Evolutionary conservation across 2,797 vertebrate genomes (phyloP).

Genomic region (Catostomus latipinnis): DNA sequence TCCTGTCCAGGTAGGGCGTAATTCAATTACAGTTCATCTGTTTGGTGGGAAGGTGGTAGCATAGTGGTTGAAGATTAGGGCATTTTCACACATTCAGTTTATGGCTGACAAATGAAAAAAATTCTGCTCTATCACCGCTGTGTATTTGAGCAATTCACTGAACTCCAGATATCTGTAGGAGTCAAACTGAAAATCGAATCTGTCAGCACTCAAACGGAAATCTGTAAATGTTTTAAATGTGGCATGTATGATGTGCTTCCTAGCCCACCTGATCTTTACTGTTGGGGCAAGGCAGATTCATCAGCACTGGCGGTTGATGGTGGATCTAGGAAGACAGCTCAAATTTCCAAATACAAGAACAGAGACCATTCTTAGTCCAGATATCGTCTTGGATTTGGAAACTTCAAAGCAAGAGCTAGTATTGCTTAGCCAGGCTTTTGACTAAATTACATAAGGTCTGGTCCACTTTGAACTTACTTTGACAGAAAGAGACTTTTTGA

Average conservation of each 20-base stretch:
- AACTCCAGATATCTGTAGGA: neutral
- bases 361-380: neutral
- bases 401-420: neutral
- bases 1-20: conserved; percentile 23
- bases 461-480: no score
- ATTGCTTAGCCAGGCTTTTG: no score
- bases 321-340: neutral
- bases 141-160: neutral
- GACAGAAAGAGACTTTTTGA: no score
- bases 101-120: neutral
- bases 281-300: neutral
- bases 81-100: neutral
- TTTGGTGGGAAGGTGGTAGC: neutral
- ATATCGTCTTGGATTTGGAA: neutral
- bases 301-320: neutral
- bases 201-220: neutral
- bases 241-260: no score
- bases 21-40: conserved; percentile 39
- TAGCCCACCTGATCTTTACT: no score
- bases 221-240: no score
- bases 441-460: no score
- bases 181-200: neutral
- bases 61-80: neutral
- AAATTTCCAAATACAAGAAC: neutral
- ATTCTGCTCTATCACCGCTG: neutral